A percentile compares a stretch with the other conserved stretches of the same genome.
Conservation (phyloP, 37 sponge, comb jelly and placozoan species). For the Cladorhizidae sp. region DNA sequence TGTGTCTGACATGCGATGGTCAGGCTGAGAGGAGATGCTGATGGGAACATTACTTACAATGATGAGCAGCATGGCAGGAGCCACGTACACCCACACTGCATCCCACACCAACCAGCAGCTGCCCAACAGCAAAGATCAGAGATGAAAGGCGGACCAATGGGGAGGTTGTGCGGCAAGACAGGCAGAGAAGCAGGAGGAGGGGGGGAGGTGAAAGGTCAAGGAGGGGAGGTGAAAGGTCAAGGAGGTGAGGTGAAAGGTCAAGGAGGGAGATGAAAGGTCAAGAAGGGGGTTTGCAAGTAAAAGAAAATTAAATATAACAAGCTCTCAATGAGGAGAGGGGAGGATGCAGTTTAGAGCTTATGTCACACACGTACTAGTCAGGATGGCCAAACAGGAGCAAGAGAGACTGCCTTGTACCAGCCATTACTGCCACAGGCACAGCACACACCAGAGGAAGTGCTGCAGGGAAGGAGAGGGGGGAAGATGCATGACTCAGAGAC, state of each 20-base stretch:
- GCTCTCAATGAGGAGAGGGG: no score
- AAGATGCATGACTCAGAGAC: background rate
- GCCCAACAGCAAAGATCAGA: background rate
- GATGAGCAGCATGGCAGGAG: conserved; percentile 15
- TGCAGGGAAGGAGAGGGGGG: background rate
- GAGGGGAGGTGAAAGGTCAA: no score
- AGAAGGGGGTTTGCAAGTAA: no score
- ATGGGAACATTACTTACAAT: conserved; percentile 1
- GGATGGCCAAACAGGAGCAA: conserved; percentile 21
- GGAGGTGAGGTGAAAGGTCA: no score
- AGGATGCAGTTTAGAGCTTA: no score
- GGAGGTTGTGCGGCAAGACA: no score
- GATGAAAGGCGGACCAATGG: no score
- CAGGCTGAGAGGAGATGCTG: background rate
- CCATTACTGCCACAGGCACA: conserved; percentile 18
- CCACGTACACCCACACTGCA: conserved; percentile 6
- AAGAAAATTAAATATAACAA: no score
- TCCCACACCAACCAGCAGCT: conserved; percentile 17
- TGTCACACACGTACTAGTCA: conserved; percentile 17
- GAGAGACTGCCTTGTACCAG: background rate
- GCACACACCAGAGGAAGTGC: conserved; percentile 14
- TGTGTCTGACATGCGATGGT: background rate
- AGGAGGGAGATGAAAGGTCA: no score
- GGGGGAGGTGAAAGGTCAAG: no score
- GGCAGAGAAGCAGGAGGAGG: no score